These are phyloP conservation scores for Mycetomoellerius zeteki DNA, from an alignment of 1,140 invertebrate species.

Conservation along the genomic window DNA sequence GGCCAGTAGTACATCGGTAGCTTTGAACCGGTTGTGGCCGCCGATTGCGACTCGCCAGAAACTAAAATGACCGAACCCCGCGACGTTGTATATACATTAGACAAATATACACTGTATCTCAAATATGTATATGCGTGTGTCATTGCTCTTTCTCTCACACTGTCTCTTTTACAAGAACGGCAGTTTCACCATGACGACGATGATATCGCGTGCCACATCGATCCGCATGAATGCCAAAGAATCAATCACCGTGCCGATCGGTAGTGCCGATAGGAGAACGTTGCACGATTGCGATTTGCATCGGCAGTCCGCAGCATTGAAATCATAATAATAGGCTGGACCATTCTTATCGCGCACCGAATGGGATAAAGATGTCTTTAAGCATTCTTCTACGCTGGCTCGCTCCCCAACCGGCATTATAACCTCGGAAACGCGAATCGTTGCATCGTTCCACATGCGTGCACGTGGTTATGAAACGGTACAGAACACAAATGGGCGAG, in stretches of 20 bases:
- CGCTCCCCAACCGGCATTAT: neutral
- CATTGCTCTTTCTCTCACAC: constrained; percentile 31
- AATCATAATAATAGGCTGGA: constrained; percentile 78
- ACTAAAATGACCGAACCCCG: constrained; percentile 37
- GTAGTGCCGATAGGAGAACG: constrained; percentile 66
- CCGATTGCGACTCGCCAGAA: constrained; percentile 45
- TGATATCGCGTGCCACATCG: constrained; percentile 74
- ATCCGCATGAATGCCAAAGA: constrained; percentile 77
- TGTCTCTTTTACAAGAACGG: constrained; percentile 42
- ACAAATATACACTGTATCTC: neutral
- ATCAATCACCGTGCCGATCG: constrained; percentile 78
- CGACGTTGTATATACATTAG: constrained; percentile 2
- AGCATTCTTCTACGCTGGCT: constrained; percentile 18
- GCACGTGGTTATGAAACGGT: neutral
- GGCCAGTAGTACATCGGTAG: constrained; percentile 68
- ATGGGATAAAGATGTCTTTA: constrained; percentile 69
- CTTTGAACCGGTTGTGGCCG: constrained; percentile 66
- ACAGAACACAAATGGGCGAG: neutral
- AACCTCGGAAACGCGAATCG: constrained; percentile 47
- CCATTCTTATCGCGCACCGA: constrained; percentile 67
- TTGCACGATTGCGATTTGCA: constrained; percentile 75
- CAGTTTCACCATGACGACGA: constrained; percentile 70
- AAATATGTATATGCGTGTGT: neutral
- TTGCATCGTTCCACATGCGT: constrained; percentile 18
- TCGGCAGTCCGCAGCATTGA: constrained; percentile 72